Percentiles rank a stretch among this genome's conserved stretches.
phyloP scores from a whole-genome alignment of 1,140 invertebrate species.

The Pomacea maculata region DNA sequence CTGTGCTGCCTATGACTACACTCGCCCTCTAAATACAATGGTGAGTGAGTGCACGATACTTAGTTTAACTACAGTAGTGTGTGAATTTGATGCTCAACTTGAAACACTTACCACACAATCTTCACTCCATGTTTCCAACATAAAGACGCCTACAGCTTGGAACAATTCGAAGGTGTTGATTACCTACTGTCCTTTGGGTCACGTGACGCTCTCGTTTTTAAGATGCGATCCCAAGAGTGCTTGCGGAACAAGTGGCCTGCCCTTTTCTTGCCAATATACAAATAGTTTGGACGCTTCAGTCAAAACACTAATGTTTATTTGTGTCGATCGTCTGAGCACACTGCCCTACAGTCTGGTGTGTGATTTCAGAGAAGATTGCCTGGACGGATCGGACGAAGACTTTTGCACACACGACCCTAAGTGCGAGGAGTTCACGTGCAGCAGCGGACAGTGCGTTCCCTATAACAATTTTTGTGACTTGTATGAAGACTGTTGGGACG shows the following conservation, averaged over 20 bases:
- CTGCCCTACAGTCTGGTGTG: slow-evolving; percentile 1
- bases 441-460: background rate
- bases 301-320: background rate
- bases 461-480: background rate
- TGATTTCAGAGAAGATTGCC: background rate
- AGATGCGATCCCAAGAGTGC: background rate
- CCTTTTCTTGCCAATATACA: no score
- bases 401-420: background rate
- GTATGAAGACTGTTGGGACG: background rate
- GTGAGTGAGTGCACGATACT: background rate
- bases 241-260: background rate
- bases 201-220: slow-evolving; percentile 4
- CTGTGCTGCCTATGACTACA: no score
- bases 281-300: background rate
- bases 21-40: no score
- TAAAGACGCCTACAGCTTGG: background rate
- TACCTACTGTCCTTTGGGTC: background rate
- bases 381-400: background rate
- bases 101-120: background rate
- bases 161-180: no score
- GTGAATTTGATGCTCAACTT: background rate
- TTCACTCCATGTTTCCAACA: background rate
- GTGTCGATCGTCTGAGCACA: background rate
- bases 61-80: background rate
- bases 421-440: background rate